phyloP scores from a whole-genome alignment of 2,113 vertebrate species.

The Labeo rohita region DNA sequence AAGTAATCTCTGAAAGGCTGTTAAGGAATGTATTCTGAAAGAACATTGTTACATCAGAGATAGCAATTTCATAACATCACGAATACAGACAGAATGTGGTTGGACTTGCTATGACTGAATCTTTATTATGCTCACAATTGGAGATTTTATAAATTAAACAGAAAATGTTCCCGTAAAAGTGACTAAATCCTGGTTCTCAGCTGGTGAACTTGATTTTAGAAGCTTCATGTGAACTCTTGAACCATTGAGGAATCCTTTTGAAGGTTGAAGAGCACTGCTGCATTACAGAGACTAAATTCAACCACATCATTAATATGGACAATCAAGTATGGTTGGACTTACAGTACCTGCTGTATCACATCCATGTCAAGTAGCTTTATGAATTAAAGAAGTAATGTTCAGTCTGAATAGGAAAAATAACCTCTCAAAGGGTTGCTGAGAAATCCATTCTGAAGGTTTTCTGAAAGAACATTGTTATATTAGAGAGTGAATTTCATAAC shows the following conservation, averaged over 20 bases:
- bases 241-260: not conserved
- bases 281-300: not conserved
- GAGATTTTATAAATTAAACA: too few species aligned
- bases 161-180: too few species aligned
- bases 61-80: not conserved
- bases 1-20: too few species aligned
- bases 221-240: not conserved
- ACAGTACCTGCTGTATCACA: not conserved
- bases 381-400: not conserved
- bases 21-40: too few species aligned
- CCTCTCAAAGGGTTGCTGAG: not conserved
- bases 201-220: too few species aligned
- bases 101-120: not conserved
- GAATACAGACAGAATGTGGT: not conserved
- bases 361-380: not conserved
- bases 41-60: not conserved
- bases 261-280: not conserved
- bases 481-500: too few species aligned
- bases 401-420: not conserved
- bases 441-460: not conserved
- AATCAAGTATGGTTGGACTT: not conserved
- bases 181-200: not conserved
- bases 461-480: not conserved
- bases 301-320: not conserved
- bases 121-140: too few species aligned